These are phyloP conservation scores for Trachelus stipa DNA, from an alignment of 2,888 invertebrate species.

Conservation along the genomic window DNA sequence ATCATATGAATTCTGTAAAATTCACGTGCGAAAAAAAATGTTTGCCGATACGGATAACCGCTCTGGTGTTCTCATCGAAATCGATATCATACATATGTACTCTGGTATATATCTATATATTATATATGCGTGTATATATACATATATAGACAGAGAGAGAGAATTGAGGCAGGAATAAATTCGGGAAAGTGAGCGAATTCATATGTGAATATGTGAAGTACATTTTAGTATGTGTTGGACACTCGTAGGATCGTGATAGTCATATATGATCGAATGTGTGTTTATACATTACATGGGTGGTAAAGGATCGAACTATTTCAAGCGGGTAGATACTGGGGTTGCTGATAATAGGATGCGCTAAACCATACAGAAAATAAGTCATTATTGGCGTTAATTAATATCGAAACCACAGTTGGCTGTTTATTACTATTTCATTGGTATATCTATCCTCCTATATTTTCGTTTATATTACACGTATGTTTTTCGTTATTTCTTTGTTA, in stretches of 20 bases:
- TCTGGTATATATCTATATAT: neutral
- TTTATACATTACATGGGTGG: neutral
- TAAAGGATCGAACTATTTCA: neutral
- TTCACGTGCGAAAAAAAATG: neutral
- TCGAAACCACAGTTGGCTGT: constrained; percentile 39
- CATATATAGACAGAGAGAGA: no score
- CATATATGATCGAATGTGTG: neutral
- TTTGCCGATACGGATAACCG: neutral
- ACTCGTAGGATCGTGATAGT: neutral
- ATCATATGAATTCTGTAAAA: neutral
- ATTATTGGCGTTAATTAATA: constrained; percentile 55
- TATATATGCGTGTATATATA: neutral
- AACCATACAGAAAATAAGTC: constrained; percentile 49
- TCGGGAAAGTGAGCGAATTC: neutral
- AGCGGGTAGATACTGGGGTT: constrained; percentile 13
- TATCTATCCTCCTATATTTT: constrained; percentile 11
- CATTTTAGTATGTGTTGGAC: neutral
- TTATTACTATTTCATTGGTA: constrained; percentile 39
- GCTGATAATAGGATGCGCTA: constrained; percentile 26
- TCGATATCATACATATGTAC: neutral
- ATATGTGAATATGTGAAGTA: neutral
- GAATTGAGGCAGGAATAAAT: neutral
- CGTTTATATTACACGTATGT: neutral
- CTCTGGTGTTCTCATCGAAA: neutral
- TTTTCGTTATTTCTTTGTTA: neutral